phyloP scores from a whole-genome alignment of 1,140 invertebrate species.

The Chlorops oryzae region DNA sequence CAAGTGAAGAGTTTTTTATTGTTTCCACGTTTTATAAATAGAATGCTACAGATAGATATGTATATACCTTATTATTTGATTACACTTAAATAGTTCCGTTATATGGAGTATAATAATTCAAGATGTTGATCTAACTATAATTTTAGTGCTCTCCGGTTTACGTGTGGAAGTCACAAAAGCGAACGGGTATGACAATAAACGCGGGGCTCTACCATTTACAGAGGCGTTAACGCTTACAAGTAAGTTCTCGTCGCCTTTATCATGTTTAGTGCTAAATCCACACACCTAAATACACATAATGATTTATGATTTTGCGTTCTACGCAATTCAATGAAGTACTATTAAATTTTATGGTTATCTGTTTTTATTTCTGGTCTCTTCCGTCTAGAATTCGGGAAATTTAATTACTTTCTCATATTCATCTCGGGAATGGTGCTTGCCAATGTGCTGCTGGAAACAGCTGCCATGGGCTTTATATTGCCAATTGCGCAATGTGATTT shows the following conservation, averaged over 20 bases:
- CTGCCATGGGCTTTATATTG: constrained; percentile 57
- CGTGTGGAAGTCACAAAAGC: constrained; percentile 10
- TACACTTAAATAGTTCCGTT: too few species aligned
- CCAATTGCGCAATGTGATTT: constrained; percentile 64
- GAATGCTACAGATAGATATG: too few species aligned
- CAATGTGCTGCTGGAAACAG: constrained; percentile 57
- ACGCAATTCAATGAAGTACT: too few species aligned
- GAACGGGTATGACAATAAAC: constrained; percentile 3
- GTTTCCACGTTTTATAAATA: too few species aligned
- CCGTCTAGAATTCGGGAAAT: constrained; percentile 53
- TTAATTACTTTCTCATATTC: constrained; percentile 57
- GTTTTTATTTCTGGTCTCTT: not conserved
- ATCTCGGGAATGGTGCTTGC: constrained; percentile 52
- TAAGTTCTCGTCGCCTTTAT: too few species aligned
- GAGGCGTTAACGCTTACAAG: constrained; percentile 15
- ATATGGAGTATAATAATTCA: too few species aligned
- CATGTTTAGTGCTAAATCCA: too few species aligned
- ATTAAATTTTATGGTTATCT: not conserved
- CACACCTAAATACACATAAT: not conserved
- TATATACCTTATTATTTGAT: too few species aligned
- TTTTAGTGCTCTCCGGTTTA: constrained; percentile 16
- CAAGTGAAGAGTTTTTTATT: too few species aligned
- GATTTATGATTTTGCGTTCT: not conserved
- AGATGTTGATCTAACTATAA: too few species aligned
- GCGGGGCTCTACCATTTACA: constrained; percentile 13